Base-by-base conservation (phyloP, 2,888 invertebrate species). In the Teinopalpus imperialis region DNA sequence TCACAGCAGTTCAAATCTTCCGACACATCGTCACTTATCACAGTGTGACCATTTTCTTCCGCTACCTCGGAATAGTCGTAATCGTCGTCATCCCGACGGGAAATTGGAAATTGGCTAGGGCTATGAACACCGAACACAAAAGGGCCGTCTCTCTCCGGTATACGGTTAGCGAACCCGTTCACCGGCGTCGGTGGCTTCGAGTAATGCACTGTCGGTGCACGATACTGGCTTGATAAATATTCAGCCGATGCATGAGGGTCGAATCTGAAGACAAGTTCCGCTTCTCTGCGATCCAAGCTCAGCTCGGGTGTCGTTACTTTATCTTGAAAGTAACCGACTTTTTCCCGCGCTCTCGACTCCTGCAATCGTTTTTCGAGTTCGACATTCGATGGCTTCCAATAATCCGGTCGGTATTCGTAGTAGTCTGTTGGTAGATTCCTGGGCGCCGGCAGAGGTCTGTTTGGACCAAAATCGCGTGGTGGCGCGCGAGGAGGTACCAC, bases 51-150 rank as follows among this genome's bases (percentile, higher is more conserved):
- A 51, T 71, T 75, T 48, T 86, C 86, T 45, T 87, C 87, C 14
- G 81, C 66, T 52, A 86, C 88, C 61, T 89, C 87, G 3, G 89
- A 86, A 53, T 87, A 88, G 56, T 88, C 88, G 65, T 87, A 87
- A 62, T 89, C 88, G 50, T 87, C 87, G 6, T 85, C 81, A 41
- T 79, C 81, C 53, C 74, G 69, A 32, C 79, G 72, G 52, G 71
- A 63, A 44, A 79, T 66, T 23, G 83, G 82, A 68, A 89, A 89
- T 67, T 89, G 88, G 67, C 87, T 87, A 43, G 89, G 89, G 55
- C 81, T 83, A 67, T 91, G 90, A 48, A 91, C 83, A 53, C 91
- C 91, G 67, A 92, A 92, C 59, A 92, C 91, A 72, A 91, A 92
- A 59, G 91, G 91, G 21, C 91, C 91, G 63, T 89, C 87, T 69